Base-by-base conservation (phyloP, 2,888 invertebrate genomes). In the Ditula angustiorana region DNA sequence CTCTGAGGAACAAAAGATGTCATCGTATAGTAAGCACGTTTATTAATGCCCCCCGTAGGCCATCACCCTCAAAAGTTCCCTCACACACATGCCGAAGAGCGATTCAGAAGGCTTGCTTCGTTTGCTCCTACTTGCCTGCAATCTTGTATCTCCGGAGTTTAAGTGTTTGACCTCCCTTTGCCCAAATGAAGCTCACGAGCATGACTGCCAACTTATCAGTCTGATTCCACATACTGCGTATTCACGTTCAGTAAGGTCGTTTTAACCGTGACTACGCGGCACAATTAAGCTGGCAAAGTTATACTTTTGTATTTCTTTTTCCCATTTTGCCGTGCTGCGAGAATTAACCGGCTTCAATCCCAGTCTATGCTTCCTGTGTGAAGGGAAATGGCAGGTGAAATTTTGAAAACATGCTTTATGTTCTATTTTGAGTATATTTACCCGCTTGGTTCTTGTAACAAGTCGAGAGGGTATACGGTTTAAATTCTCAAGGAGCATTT, bases 141-240 rank as follows among this genome's bases (percentile, higher is more conserved):
- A 88, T 88, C 88, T 88, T 87, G 87, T 88, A 88, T 88, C 87
- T 88, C 86, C 85, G 81, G 82, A 85, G 83, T 87, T 87, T 87
- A 88, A 88, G 88, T 88, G 88, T 88, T 88, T 88, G 87, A 86
- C 87, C 87, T 87, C 85, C 85, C 87, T 87, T 86, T 83, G 86
- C 86, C 87, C 85, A 88, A 88, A 88, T 87, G 88, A 87, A 87
- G 83, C 87, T 84, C 83, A 82, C 84, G 83, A 83, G 85, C 81
- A 79, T 78, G 77, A 77, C 80, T 81, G 77, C 86, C 77, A 82
- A 77, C 71, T 74, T 79, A 77, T 72, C 72, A 74, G 75, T 76
- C 8, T 67, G 71, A 71, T 69, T 72, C 71, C 72, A 69, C 71
- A 71, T 78, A 74, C 72, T 69, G 75, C 77, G 79, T 86, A 82